Percentiles rank a stretch among this genome's conserved stretches.
Evolutionary conservation across 2,888 invertebrate species (phyloP).

Genomic region (Agrilus cyanescens): DNA sequence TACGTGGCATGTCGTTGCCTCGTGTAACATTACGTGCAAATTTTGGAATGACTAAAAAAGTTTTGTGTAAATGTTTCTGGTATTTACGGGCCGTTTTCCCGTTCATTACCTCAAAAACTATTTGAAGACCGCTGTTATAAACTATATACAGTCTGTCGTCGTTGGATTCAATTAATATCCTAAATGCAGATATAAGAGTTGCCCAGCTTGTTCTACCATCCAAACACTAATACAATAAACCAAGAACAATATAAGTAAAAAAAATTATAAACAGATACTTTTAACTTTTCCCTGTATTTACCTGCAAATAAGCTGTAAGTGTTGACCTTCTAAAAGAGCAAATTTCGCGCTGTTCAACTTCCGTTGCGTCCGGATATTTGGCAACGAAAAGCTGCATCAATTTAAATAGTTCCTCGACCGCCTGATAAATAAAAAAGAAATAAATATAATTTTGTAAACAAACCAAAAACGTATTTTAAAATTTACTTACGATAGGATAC

Average conservation of each 20-base stretch:
- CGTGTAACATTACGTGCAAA: conserved; percentile 86
- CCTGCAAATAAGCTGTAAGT: conserved; percentile 76
- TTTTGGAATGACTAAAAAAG: conserved; percentile 69
- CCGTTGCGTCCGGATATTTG: conserved; percentile 66
- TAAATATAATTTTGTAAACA: too few relatives aligned
- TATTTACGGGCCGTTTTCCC: too few relatives aligned
- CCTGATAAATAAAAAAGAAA: conserved; percentile 35
- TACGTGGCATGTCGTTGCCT: conserved; percentile 82
- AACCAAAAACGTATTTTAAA: not conserved
- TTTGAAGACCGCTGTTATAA: conserved; percentile 78
- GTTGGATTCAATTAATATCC: conserved; percentile 78
- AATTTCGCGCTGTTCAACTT: conserved; percentile 71
- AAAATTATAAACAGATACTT: conserved; percentile 1
- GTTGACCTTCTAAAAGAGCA: conserved; percentile 74
- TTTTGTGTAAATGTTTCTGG: conserved; percentile 37
- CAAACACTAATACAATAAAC: conserved; percentile 45
- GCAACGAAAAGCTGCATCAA: conserved; percentile 80
- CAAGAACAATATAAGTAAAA: conserved; percentile 3
- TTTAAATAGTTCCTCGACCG: conserved; percentile 85
- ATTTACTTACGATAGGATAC: conserved; percentile 56
- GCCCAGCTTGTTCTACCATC: conserved; percentile 90
- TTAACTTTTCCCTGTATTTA: conserved; percentile 23
- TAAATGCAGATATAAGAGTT: conserved; percentile 81
- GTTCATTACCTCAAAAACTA: conserved; percentile 64
- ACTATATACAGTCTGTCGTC: conserved; percentile 83